Base-by-base conservation (phyloP, 2,888 invertebrate species). In the Neoascia interrupta region DNA sequence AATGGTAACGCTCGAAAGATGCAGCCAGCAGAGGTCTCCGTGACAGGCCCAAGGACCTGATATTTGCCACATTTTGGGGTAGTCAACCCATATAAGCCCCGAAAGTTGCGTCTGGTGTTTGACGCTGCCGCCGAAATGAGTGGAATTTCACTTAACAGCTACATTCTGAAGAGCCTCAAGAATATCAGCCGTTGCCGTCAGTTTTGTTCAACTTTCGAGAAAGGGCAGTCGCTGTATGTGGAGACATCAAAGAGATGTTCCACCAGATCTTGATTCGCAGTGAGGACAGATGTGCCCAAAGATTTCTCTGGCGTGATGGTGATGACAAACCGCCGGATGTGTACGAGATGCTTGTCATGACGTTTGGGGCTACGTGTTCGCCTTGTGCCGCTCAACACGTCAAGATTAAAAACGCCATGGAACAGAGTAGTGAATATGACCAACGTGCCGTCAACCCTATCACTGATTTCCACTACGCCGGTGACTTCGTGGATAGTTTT, bases 191-290 rank as follows among this genome's bases (percentile, higher is more conserved):
- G 5, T 21, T 81, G 41, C 69, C 80, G 36, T 56, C 69, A 5
- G 60, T 75, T 5, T 41, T 75, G 2, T 75, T 72, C 23, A 53
- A 72, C 43, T 81, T 82, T 41, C 69, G 75, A n/a, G n/a, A n/a
- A 81, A 74, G 1, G 81, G 81, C 5, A 23, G 72, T 19, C 81
- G n/a, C n/a, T n/a, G n/a, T n/a, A n/a, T n/a, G n/a, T n/a, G n/a
- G n/a, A n/a, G n/a, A n/a, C n/a, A n/a, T n/a, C n/a, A n/a, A n/a
- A n/a, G n/a, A n/a, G n/a, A n/a, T n/a, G n/a, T n/a, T n/a, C n/a
- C n/a, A n/a, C 26, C 26, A 26, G 10, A 26, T 26, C 10, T 5
- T 5, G 10, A 26, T 26, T 26, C 2, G 26, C 26, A 26, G 10
- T 1, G 34, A 34, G 13, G 11, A 34, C 10, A 34, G 34, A 13